Conservation (phyloP, 1,140 invertebrate genomes). For the Mactra quadrangularis region DNA sequence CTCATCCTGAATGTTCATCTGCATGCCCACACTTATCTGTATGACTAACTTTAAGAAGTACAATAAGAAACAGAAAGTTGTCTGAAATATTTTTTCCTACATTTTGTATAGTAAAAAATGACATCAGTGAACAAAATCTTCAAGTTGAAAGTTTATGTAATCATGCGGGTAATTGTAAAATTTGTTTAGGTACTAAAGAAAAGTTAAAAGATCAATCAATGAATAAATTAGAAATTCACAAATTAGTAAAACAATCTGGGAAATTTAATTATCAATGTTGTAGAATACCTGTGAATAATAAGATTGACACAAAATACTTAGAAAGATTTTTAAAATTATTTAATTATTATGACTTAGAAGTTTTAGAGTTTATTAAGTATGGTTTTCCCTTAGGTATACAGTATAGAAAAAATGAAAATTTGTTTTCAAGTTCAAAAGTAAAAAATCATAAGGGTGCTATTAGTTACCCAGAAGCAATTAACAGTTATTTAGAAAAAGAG, state of each 20-base stretch:
- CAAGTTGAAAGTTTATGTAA: too few species aligned
- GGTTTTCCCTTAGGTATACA: background rate
- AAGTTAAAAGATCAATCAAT: background rate
- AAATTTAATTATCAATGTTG: background rate
- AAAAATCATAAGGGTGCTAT: slow-evolving; percentile 47
- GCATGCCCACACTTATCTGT: background rate
- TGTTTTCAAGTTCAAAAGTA: too few species aligned
- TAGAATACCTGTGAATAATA: background rate
- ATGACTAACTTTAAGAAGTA: background rate
- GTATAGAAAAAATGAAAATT: background rate
- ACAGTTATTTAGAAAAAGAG: slow-evolving; percentile 24
- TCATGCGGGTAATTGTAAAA: background rate
- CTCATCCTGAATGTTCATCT: too few species aligned
- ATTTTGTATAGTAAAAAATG: background rate
- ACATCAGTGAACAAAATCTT: background rate
- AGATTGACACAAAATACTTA: background rate
- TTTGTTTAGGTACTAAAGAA: background rate
- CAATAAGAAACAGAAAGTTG: background rate
- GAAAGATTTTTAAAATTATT: background rate
- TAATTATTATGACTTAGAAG: background rate
- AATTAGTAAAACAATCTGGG: too few species aligned
- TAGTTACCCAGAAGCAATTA: slow-evolving; percentile 8
- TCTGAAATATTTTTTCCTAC: background rate
- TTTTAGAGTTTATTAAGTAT: background rate
- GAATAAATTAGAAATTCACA: background rate